Conservation (phyloP, 2,797 vertebrate species). For the Monodelphis domestica region DNA sequence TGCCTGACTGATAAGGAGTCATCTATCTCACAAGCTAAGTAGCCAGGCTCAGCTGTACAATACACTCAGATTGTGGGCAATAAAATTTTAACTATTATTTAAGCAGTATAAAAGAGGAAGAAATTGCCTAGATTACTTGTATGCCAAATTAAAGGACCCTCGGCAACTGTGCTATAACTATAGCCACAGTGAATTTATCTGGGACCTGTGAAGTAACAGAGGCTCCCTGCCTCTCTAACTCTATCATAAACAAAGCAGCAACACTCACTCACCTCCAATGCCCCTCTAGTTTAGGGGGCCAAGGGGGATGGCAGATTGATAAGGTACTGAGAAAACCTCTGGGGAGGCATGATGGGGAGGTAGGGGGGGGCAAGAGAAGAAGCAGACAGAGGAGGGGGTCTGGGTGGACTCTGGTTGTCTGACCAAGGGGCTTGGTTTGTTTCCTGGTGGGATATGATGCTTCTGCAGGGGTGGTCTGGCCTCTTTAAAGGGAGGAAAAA, state of each 20-base stretch:
- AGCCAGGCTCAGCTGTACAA: background rate
- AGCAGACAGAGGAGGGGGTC: background rate
- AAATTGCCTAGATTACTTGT: conserved; percentile 25
- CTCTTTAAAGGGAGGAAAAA: conserved; percentile 71
- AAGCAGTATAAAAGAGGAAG: background rate
- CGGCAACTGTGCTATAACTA: conserved; percentile 46
- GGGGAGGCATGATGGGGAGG: background rate
- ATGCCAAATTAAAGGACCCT: conserved; percentile 59
- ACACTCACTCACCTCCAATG: conserved; percentile 10
- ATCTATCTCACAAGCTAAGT: background rate
- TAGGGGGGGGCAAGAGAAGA: no score
- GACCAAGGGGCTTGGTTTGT: conserved; percentile 33
- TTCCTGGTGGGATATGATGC: conserved; percentile 14
- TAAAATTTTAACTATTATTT: background rate
- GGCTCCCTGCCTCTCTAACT: conserved; percentile 43
- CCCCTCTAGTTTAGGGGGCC: conserved; percentile 17
- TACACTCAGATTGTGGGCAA: background rate
- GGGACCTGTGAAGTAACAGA: background rate
- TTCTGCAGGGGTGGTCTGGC: conserved; percentile 69
- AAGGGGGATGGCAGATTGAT: conserved; percentile 11
- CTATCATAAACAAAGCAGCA: conserved; percentile 37
- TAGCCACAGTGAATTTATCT: conserved; percentile 41
- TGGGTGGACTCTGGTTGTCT: conserved; percentile 23
- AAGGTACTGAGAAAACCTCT: background rate
- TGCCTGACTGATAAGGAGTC: background rate